A percentile compares a stretch with the other conserved stretches of the same genome.
These are phyloP conservation scores for Poicephalus gulielmi DNA, from an alignment of 2,113 vertebrate genomes.

Conservation along the genomic window DNA sequence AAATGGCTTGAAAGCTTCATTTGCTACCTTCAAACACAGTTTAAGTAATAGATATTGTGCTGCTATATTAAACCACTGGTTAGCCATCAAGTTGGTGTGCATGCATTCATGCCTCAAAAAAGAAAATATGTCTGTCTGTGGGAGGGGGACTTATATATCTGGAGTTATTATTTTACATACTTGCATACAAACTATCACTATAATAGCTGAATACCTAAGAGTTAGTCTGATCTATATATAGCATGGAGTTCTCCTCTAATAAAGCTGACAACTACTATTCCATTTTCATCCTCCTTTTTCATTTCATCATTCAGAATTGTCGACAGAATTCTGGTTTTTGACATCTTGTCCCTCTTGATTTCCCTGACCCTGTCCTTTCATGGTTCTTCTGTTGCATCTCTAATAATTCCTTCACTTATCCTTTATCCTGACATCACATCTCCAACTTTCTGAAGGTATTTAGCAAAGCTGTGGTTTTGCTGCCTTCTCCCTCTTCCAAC, in stretches of 20 bases:
- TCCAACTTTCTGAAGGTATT: not conserved
- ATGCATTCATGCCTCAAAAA: not conserved
- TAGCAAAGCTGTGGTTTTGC: not conserved
- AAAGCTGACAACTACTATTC: not conserved
- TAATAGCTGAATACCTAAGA: not conserved
- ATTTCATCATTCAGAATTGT: not conserved
- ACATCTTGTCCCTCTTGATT: constrained; percentile 5
- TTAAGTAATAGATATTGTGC: not conserved
- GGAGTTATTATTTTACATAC: not conserved
- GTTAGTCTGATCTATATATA: not conserved
- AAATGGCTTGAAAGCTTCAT: not conserved
- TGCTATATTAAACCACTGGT: not conserved
- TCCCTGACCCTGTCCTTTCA: not conserved
- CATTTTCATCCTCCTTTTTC: not conserved
- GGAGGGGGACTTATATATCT: not conserved
- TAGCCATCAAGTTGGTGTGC: not conserved
- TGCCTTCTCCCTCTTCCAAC: not conserved
- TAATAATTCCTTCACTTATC: not conserved
- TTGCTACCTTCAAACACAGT: not conserved
- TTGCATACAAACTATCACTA: not conserved
- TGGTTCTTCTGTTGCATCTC: not conserved
- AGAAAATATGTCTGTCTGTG: not conserved
- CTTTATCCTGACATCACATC: not conserved
- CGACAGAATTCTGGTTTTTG: not conserved
- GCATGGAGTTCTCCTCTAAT: not conserved